Evolutionary conservation across 2,113 vertebrate genomes (phyloP), one percentile per base, ranked within the genome.

Genomic region (Fulmarus glacialis): DNA sequence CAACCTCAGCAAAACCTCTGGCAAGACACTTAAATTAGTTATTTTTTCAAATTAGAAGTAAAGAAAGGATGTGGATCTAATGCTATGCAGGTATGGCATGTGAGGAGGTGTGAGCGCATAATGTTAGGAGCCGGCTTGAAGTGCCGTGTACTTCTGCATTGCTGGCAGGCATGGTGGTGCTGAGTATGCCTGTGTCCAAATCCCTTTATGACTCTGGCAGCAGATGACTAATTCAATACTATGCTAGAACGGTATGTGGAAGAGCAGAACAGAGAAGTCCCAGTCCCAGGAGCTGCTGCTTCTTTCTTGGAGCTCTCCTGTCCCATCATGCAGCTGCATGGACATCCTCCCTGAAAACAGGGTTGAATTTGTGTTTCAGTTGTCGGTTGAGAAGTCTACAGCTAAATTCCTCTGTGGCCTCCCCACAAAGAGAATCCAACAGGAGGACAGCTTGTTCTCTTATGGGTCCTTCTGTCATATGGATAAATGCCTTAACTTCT

Each of bases 381-480:
- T 75, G 23, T 26, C 0, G 0, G 4, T 21, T 42, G 42, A 66
- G 32, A 58, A 53, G 30, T 45, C 34, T 71, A 43, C 12, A 74
- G 18, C 20, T 45, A 48, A 87, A 58, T 67, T 63, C 26, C n/a
- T 73, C 24, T 59, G 29, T n/a, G 56, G 29, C 4, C 45, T 45
- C 22, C 59, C 12, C 9, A 38, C 9, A 27, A 48, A 82, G 16
- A 53, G 22, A 82, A 74, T 59, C 15, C 52, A 78, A 6, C 9
- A 74, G 34, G 26, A 52, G 11, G 55, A 71, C 19, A 70, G 4
- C 15, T 88, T 50, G 17, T n/a, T 47, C 53, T 95, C 26, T 48
- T 53, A 21, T 19, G 67, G 7, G 26, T 83, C 80, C 38, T 80
- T 86, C 72, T 89, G 63, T 40, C 8, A 2, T 50, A n/a, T 17